Evolutionary conservation across 2,113 vertebrate genomes (phyloP).

Genomic region (Echinops telfairi): DNA sequence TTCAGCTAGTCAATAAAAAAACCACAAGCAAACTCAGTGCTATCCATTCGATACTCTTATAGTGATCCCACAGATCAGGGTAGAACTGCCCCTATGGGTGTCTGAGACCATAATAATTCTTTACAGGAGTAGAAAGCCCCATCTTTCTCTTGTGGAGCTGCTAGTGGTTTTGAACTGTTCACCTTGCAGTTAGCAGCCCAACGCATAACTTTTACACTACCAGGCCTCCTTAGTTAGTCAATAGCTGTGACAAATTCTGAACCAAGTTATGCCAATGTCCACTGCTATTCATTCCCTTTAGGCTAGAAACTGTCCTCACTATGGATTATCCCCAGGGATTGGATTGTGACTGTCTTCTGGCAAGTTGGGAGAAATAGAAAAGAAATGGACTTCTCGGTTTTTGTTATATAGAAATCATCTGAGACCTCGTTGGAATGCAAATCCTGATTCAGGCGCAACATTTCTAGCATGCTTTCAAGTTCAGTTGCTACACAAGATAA

Average conservation of each 20-base stretch:
- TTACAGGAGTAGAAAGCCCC: too few species aligned
- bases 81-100: too few species aligned
- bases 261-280: neutral
- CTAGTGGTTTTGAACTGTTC: too few species aligned
- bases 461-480: neutral
- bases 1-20: constrained; percentile 9
- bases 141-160: too few species aligned
- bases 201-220: too few species aligned
- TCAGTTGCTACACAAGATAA: neutral
- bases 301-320: neutral
- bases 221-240: too few species aligned
- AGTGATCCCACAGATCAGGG: too few species aligned
- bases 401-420: neutral
- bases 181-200: too few species aligned
- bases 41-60: too few species aligned
- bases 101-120: too few species aligned
- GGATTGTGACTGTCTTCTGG: neutral
- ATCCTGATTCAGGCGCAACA: neutral
- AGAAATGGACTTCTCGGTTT: neutral
- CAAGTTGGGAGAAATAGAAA: neutral
- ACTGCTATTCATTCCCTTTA: neutral
- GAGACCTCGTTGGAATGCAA: neutral
- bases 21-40: too few species aligned
- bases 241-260: constrained; percentile 9
- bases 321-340: neutral